Conservation (phyloP, 2,888 invertebrate genomes). For the Euphydryas editha region DNA sequence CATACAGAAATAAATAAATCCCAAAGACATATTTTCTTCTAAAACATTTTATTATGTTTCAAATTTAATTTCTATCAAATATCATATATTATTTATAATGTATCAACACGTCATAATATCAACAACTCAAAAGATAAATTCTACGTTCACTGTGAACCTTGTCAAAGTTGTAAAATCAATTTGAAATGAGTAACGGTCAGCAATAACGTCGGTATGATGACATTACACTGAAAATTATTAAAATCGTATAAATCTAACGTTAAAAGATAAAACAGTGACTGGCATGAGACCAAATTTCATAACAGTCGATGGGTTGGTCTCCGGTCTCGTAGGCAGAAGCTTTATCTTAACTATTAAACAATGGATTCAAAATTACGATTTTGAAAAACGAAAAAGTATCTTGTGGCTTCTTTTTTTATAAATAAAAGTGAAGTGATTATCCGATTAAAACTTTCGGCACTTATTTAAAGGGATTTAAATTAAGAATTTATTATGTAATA, state of each 20-base stretch:
- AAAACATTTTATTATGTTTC: not conserved
- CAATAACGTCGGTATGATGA: constrained; percentile 30
- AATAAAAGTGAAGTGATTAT: no score
- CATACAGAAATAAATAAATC: not conserved
- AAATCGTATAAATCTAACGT: constrained; percentile 44
- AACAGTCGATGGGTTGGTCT: constrained; percentile 30
- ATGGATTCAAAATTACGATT: no score
- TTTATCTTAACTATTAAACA: not conserved
- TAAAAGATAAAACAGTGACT: constrained; percentile 41
- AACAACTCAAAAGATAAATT: constrained; percentile 16
- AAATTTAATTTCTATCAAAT: not conserved
- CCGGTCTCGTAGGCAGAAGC: constrained; percentile 24
- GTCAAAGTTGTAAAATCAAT: constrained; percentile 26
- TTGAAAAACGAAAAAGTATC: no score
- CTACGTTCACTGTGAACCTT: constrained; percentile 13
- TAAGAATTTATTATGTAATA: no score
- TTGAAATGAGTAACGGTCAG: constrained; percentile 27
- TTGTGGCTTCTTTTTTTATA: no score
- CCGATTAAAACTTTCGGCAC: no score
- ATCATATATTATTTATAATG: not conserved
- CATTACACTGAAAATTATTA: constrained; percentile 39
- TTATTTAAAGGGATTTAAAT: no score
- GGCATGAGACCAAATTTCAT: constrained; percentile 47
- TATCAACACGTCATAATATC: constrained; percentile 12
- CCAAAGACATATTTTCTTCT: no score